A percentile compares a stretch with the other conserved stretches of the same genome.
phyloP scores from a whole-genome alignment of 2,888 invertebrate species.

The Acrocera orbiculus region DNA sequence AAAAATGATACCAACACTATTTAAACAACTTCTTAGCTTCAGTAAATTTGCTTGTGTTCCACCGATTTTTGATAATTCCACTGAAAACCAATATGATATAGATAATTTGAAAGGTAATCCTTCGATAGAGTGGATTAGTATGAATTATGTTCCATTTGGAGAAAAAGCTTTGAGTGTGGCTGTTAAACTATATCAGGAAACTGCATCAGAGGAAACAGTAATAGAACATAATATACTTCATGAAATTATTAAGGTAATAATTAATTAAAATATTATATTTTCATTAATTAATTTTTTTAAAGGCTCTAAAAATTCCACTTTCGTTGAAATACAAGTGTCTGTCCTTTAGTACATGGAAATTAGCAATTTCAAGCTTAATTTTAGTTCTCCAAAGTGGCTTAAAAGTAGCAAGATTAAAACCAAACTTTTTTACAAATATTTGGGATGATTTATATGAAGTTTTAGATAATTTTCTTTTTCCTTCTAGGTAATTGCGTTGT shows the following conservation, averaged over 20 bases:
- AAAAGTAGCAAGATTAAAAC: slow-evolving; percentile 65
- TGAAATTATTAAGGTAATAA: slow-evolving; percentile 37
- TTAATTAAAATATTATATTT: no score
- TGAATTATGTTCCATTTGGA: slow-evolving; percentile 74
- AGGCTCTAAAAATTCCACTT: slow-evolving; percentile 46
- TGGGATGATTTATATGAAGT: slow-evolving; percentile 78
- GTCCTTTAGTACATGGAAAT: slow-evolving; percentile 64
- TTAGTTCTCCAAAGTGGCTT: slow-evolving; percentile 67
- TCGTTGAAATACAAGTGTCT: slow-evolving; percentile 66
- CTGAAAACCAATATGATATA: no score
- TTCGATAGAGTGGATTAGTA: slow-evolving; percentile 54
- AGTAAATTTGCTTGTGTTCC: slow-evolving; percentile 54
- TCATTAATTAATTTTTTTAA: neutral
- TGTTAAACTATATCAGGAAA: slow-evolving; percentile 55
- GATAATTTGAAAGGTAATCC: slow-evolving; percentile 6
- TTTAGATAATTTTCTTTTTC: slow-evolving; percentile 83
- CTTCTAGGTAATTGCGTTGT: slow-evolving; percentile 41
- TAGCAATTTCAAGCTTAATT: slow-evolving; percentile 58
- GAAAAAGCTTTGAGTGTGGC: slow-evolving; percentile 60
- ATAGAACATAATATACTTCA: slow-evolving; percentile 54
- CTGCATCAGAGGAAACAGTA: slow-evolving; percentile 51
- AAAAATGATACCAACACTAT: slow-evolving; percentile 49
- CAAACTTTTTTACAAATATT: slow-evolving; percentile 53
- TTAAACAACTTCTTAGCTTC: slow-evolving; percentile 45
- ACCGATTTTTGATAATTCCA: slow-evolving; percentile 30